Evolutionary conservation across 2,113 vertebrate species (phyloP).

Genomic region (Herpailurus yagouaroundi): DNA sequence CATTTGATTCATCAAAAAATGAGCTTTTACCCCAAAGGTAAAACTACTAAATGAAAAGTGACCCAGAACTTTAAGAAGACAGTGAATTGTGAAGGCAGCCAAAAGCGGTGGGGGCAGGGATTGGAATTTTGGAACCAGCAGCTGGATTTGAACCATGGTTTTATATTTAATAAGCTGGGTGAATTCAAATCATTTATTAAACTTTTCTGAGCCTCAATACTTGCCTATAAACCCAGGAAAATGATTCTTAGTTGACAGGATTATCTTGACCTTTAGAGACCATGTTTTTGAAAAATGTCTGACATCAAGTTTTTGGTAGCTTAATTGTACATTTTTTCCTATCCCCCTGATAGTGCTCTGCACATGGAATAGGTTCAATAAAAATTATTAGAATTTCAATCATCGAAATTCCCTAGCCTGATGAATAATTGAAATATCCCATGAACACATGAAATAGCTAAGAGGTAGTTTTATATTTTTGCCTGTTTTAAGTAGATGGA

Average conservation of each 20-base stretch:
- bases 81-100: background rate
- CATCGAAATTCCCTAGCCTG: background rate
- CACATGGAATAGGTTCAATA: background rate
- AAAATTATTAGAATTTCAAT: background rate
- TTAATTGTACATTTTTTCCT: background rate
- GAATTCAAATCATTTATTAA: conserved; percentile 36
- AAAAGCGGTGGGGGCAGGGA: background rate
- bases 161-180: background rate
- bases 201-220: conserved; percentile 17
- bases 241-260: background rate
- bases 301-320: background rate
- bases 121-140: conserved; percentile 28
- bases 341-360: background rate
- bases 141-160: background rate
- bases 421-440: background rate
- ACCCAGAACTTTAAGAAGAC: background rate
- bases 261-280: conserved; percentile 33
- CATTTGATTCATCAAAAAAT: background rate
- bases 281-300: background rate
- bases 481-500: background rate
- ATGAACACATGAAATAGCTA: background rate
- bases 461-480: background rate
- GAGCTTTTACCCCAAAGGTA: background rate
- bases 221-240: conserved; percentile 28
- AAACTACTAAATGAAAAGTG: background rate